Base-by-base conservation (phyloP, 2,797 vertebrate species). In the Periophthalmus magnuspinnatus region DNA sequence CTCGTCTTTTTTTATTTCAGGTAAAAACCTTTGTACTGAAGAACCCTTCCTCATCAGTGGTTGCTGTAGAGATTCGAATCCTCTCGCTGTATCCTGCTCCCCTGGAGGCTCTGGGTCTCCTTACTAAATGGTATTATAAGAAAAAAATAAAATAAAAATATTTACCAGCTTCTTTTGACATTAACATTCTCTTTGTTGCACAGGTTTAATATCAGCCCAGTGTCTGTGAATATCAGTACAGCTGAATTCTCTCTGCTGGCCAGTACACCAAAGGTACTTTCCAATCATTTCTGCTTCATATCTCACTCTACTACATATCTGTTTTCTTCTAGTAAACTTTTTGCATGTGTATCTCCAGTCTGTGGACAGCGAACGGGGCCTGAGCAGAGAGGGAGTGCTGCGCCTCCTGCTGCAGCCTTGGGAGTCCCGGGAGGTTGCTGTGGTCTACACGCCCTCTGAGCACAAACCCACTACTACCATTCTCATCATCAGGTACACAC, bases 401-500 rank as follows among this genome's bases (percentile, higher is more conserved):
- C 92, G 84, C 54, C 86, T 98, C 70, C 84, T 90, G 76, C 91
- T 99, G 74, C 94, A 94, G 76, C 96, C 97, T 8, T 91, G 95
- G 91, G 97, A 98, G 87, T 86, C 80, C 63, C 94, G 90, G 81
- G 95, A 93, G 62, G 84, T 99, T 5, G 93, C 94, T 16, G 94
- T 99, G 19, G 88, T 94, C 71, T 99, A 96, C 81, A 95, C 93
- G 14, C 97, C 97, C 0, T 81, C 93, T 14, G 96, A 97, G 84
- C 95, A 97, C 76, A 97, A 93, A 83, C 95, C 93, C 73, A 95
- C 96, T 72, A 88, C 93, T 67, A 98, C 97, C 4, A 84, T 98
- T 80, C 95, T 99, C 79, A 89, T 99, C 54, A 95, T 99, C 88
- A 96, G 97, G 97, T 99, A 90, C n/a, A 63, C 14, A 55, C 11